Conservation (phyloP, 2,113 vertebrate genomes). For the Halichoeres trimaculatus region DNA sequence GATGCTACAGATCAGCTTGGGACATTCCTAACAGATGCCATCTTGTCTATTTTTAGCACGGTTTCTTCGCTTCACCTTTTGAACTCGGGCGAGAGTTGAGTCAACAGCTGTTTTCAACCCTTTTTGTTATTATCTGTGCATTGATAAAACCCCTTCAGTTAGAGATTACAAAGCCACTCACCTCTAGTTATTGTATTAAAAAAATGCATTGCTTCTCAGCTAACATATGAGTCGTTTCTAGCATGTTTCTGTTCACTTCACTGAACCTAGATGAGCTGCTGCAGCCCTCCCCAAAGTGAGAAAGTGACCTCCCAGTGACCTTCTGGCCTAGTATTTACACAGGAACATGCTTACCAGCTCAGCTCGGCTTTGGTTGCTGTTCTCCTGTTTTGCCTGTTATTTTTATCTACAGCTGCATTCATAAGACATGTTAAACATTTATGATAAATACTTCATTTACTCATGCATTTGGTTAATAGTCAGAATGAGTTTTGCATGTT, state of each 20-base stretch:
- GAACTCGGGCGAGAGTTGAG: constrained; percentile 61
- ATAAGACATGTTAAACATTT: constrained; percentile 5
- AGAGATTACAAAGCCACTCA: not conserved
- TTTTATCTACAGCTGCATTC: constrained; percentile 41
- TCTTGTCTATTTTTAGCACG: constrained; percentile 68
- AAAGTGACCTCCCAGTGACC: constrained; percentile 58
- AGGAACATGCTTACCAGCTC: constrained; percentile 58
- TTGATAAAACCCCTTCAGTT: not conserved
- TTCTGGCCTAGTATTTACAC: constrained; percentile 64
- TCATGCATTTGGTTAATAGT: not conserved
- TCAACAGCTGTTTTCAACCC: constrained; percentile 44
- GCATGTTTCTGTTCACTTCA: constrained; percentile 37
- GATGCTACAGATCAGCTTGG: constrained; percentile 39
- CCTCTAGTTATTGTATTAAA: constrained; percentile 34
- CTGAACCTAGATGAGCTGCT: constrained; percentile 41
- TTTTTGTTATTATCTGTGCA: constrained; percentile 27
- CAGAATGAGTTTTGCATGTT: not conserved
- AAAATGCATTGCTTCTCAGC: not conserved
- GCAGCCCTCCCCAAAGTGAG: constrained; percentile 28
- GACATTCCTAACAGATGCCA: constrained; percentile 71
- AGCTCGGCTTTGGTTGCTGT: constrained; percentile 34
- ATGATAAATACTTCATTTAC: constrained; percentile 2
- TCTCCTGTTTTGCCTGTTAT: constrained; percentile 39
- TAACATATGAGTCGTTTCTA: constrained; percentile 36
- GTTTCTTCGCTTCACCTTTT: constrained; percentile 58